phyloP scores from a whole-genome alignment of 1,140 invertebrate genomes.

The Heliconius eleuchia region DNA sequence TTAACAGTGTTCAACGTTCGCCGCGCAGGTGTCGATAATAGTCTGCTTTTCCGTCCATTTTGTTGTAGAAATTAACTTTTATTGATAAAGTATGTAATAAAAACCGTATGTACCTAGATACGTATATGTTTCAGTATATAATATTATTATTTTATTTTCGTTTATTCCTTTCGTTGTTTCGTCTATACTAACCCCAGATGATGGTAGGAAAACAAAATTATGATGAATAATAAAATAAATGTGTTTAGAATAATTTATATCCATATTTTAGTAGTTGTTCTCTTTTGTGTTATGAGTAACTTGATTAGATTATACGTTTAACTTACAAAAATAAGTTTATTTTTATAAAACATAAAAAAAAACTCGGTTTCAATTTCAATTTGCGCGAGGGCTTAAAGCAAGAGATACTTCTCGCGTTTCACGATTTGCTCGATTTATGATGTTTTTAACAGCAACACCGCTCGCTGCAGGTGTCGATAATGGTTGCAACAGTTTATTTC shows the following conservation, averaged over 20 bases:
- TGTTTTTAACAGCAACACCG: not conserved
- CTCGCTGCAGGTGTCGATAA: conserved; percentile 3
- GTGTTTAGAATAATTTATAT: too few species aligned
- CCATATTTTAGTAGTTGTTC: too few species aligned
- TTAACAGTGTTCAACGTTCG: conserved; percentile 19
- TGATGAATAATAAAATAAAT: too few species aligned
- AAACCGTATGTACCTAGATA: too few species aligned
- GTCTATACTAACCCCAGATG: too few species aligned
- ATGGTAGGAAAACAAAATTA: too few species aligned
- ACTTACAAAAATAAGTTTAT: too few species aligned
- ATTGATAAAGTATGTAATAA: not conserved
- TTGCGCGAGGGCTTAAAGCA: not conserved
- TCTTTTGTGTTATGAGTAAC: too few species aligned
- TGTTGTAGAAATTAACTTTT: conserved; percentile 8
- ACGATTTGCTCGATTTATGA: conserved; percentile 6
- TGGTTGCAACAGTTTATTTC: not conserved
- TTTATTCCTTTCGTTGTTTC: too few species aligned
- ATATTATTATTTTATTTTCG: too few species aligned
- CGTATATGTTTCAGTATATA: too few species aligned
- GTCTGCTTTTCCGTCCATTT: conserved; percentile 29
- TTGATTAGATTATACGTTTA: too few species aligned
- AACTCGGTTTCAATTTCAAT: not conserved
- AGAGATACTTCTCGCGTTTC: conserved; percentile 1
- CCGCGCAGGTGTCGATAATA: conserved; percentile 36
- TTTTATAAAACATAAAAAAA: not conserved